Evolutionary conservation across 2,797 vertebrate genomes (phyloP).

Genomic region (Notoglanidium macrostoma): DNA sequence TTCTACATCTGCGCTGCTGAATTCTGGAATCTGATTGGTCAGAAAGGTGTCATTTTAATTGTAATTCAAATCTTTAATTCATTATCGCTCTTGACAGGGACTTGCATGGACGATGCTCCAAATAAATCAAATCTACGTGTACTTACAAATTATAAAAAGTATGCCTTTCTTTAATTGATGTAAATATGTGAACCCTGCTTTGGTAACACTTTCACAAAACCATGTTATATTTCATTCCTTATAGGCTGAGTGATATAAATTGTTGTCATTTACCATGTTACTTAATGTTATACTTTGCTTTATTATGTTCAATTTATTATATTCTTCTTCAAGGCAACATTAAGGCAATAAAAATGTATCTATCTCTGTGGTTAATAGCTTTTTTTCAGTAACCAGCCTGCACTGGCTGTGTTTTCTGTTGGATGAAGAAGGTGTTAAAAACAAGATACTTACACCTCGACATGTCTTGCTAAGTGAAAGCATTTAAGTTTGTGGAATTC

Average conservation of each 20-base stretch:
- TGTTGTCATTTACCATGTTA: conserved; percentile 14
- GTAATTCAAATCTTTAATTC: background rate
- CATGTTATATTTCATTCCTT: background rate
- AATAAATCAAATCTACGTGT: background rate
- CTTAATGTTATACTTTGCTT: conserved; percentile 33
- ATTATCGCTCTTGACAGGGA: background rate
- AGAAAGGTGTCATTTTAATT: background rate
- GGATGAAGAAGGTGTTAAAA: conserved; percentile 27
- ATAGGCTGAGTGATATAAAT: background rate
- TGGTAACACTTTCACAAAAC: background rate
- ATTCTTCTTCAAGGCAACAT: background rate
- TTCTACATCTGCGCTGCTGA: background rate
- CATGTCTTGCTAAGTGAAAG: conserved; percentile 30
- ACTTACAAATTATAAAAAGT: background rate
- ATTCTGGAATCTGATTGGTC: conserved; percentile 7
- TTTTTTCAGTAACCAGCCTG: background rate
- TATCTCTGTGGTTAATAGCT: background rate
- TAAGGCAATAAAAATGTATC: background rate
- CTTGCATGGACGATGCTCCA: background rate
- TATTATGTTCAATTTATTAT: background rate
- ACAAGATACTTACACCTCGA: conserved; percentile 30
- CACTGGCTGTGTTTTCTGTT: background rate
- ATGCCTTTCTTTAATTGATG: conserved; percentile 44
- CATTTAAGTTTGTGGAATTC: conserved; percentile 17
- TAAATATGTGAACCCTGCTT: too few species aligned